A percentile compares a stretch with the other conserved stretches of the same genome.
These are phyloP conservation scores for Argentina silus DNA, from an alignment of 2,797 vertebrate genomes.

Conservation along the genomic window DNA sequence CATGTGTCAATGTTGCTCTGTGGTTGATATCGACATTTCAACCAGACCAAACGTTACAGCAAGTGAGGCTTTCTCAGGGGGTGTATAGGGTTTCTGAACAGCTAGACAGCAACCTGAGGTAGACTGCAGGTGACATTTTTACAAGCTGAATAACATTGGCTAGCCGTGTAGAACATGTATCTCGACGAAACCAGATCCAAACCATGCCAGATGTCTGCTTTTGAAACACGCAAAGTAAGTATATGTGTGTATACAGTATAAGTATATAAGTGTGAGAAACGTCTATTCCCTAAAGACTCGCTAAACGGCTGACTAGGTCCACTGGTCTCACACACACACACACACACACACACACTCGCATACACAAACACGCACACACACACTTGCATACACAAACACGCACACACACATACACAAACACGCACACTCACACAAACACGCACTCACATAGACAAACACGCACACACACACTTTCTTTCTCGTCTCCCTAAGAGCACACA, in stretches of 20 bases:
- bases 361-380: too few species aligned
- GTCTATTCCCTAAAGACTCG: slow-evolving; percentile 1
- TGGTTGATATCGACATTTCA: slow-evolving; percentile 20
- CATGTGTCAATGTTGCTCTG: slow-evolving; percentile 15
- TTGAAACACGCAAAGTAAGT: slow-evolving; percentile 37
- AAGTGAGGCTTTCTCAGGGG: slow-evolving; percentile 20
- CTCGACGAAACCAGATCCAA: slow-evolving; percentile 42
- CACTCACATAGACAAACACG: too few species aligned
- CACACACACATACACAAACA: not conserved
- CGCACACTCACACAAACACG: not conserved
- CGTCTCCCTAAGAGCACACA: not conserved
- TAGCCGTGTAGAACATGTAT: slow-evolving; percentile 19
- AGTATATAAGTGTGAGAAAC: slow-evolving; percentile 46
- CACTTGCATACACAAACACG: not conserved
- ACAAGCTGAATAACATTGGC: slow-evolving; percentile 29
- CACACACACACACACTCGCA: not conserved
- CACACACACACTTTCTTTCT: not conserved
- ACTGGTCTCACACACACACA: not conserved
- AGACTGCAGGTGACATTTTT: slow-evolving; percentile 53
- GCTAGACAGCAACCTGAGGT: slow-evolving; percentile 31
- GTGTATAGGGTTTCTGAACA: slow-evolving; percentile 51
- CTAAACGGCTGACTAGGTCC: not conserved
- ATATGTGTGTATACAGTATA: slow-evolving; percentile 28
- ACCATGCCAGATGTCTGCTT: slow-evolving; percentile 44
- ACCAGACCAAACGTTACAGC: slow-evolving; percentile 7